A percentile compares a stretch with the other conserved stretches of the same genome.
Evolutionary conservation across 2,113 vertebrate genomes (phyloP).

Genomic region (Malurus melanocephalus): DNA sequence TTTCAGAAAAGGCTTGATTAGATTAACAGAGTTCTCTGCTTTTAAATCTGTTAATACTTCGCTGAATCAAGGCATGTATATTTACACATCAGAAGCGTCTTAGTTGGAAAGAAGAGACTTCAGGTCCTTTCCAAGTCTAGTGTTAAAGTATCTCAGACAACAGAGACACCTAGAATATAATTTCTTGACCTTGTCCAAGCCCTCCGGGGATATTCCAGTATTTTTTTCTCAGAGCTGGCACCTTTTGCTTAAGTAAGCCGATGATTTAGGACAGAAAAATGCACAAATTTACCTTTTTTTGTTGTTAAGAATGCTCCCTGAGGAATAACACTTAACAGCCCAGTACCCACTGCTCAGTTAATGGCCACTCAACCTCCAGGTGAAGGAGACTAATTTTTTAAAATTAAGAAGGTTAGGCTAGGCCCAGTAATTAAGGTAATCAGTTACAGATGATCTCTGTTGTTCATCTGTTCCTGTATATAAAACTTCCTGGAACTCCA

Average conservation of each 20-base stretch:
- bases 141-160: background rate
- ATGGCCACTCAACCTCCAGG: background rate
- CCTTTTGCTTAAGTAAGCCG: background rate
- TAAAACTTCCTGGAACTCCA: slow-evolving; percentile 4
- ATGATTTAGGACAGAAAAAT: background rate
- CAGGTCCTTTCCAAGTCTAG: background rate
- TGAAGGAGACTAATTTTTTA: slow-evolving; percentile 30
- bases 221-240: background rate
- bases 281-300: background rate
- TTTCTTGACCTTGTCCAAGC: background rate
- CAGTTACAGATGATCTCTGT: slow-evolving; percentile 19
- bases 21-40: background rate
- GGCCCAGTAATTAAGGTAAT: slow-evolving; percentile 27
- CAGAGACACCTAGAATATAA: background rate
- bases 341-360: background rate
- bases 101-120: background rate
- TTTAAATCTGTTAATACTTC: background rate
- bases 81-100: background rate
- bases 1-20: background rate
- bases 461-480: slow-evolving; percentile 1
- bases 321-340: slow-evolving; percentile 6
- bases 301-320: background rate
- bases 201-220: background rate
- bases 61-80: background rate
- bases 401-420: slow-evolving; percentile 22